Conservation (phyloP, 2,888 invertebrate genomes). For the Poecilobothrus nobilitatus region DNA sequence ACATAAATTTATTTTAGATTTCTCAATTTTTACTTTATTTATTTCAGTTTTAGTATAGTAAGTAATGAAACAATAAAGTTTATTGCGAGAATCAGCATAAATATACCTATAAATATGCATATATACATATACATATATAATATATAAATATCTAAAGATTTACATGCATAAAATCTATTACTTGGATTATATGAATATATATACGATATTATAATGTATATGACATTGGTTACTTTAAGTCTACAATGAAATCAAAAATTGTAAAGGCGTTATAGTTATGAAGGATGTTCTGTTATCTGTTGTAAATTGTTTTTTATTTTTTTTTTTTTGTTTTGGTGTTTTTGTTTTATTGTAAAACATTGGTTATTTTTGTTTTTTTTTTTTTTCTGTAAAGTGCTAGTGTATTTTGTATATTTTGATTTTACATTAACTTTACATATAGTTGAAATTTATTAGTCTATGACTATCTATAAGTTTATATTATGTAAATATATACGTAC, state of each 20-base stretch:
- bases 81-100: neutral
- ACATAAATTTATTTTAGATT: neutral
- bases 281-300: constrained; percentile 3
- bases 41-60: neutral
- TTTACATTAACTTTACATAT: neutral
- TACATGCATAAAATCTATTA: neutral
- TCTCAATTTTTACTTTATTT: neutral
- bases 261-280: constrained; percentile 6
- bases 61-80: neutral
- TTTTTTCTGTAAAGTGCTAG: too few relatives aligned
- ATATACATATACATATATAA: too few relatives aligned
- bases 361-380: too few relatives aligned
- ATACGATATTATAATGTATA: neutral
- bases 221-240: neutral
- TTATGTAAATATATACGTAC: neutral
- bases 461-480: neutral
- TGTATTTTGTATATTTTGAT: neutral
- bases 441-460: too few relatives aligned
- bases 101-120: neutral
- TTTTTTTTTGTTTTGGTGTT: too few relatives aligned
- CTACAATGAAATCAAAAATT: neutral
- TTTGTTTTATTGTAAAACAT: too few relatives aligned
- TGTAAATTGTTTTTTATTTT: too few relatives aligned
- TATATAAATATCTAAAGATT: too few relatives aligned
- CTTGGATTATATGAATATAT: neutral